Conservation (phyloP, 2,888 invertebrate species). For the Ryuthela nishihirai region DNA sequence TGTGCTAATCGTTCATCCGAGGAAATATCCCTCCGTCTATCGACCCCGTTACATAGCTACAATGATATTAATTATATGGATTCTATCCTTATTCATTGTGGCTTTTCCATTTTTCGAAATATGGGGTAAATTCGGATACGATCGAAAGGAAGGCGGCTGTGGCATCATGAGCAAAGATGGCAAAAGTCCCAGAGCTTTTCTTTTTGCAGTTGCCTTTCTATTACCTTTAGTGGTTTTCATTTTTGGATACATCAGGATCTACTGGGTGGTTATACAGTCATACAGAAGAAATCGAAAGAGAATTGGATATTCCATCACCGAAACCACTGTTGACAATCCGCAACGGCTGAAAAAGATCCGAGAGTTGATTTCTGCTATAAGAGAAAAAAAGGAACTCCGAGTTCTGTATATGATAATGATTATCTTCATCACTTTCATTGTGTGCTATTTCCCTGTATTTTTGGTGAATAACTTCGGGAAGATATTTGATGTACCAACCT, state of each 20-base stretch:
- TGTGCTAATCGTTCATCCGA: constrained; percentile 43
- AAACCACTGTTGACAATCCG: too few relatives aligned
- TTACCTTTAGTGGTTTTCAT: constrained; percentile 79
- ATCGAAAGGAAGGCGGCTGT: constrained; percentile 76
- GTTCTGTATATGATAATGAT: too few relatives aligned
- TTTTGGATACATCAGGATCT: constrained; percentile 79
- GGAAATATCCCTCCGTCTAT: constrained; percentile 55
- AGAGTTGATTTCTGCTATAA: too few relatives aligned
- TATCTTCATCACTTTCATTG: too few relatives aligned
- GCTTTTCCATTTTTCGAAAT: constrained; percentile 72
- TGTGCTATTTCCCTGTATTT: too few relatives aligned
- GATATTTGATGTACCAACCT: too few relatives aligned
- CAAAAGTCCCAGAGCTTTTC: constrained; percentile 67
- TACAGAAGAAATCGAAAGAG: background rate
- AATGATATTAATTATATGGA: constrained; percentile 75
- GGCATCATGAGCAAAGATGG: constrained; percentile 75
- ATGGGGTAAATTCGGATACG: constrained; percentile 79
- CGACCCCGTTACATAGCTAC: constrained; percentile 64
- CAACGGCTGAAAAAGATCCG: too few relatives aligned
- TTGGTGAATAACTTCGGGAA: too few relatives aligned
- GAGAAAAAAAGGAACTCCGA: too few relatives aligned
- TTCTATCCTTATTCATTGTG: constrained; percentile 65
- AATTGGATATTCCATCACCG: too few relatives aligned
- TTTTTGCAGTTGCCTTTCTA: constrained; percentile 76
- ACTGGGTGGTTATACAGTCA: background rate